Percentiles rank a stretch among this genome's conserved stretches.
These are phyloP conservation scores for Pelobates fuscus DNA, from an alignment of 2,113 vertebrate genomes.

Conservation along the genomic window DNA sequence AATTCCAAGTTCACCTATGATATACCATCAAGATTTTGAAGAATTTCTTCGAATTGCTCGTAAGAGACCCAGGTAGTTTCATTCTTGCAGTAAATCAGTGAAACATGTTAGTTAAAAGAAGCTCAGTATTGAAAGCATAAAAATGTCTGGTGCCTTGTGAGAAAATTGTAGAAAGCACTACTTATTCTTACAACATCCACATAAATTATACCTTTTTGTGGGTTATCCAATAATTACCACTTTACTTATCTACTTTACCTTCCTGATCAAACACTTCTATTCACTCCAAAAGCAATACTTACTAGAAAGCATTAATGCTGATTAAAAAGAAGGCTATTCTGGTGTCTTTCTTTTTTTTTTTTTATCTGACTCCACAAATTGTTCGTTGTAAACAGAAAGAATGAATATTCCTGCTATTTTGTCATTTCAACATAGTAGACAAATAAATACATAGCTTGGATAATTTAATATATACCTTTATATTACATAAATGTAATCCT, in stretches of 20 bases:
- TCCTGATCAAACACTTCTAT: constrained; percentile 41
- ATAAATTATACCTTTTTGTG: constrained; percentile 44
- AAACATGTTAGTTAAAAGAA: constrained; percentile 33
- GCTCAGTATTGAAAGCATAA: background rate
- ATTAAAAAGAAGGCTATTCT: constrained; percentile 30
- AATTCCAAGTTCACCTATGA: background rate
- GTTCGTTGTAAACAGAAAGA: constrained; percentile 5
- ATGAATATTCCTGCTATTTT: background rate
- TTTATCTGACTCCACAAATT: background rate
- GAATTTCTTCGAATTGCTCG: constrained; percentile 40
- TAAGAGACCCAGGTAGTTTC: background rate
- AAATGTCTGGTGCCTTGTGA: constrained; percentile 12
- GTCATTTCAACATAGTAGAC: no score
- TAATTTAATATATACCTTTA: no score
- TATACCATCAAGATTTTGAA: background rate
- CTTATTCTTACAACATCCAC: constrained; percentile 30
- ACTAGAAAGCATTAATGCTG: constrained; percentile 23
- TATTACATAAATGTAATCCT: no score
- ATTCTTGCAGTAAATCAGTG: constrained; percentile 40
- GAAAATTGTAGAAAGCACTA: constrained; percentile 27
- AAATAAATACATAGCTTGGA: no score
- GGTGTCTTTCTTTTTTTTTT: constrained; percentile 10
- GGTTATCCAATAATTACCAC: constrained; percentile 42
- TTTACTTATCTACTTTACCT: constrained; percentile 32
- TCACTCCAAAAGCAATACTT: constrained; percentile 27